Conservation (phyloP, 2,113 vertebrate genomes). For the Pogona vitticeps region DNA sequence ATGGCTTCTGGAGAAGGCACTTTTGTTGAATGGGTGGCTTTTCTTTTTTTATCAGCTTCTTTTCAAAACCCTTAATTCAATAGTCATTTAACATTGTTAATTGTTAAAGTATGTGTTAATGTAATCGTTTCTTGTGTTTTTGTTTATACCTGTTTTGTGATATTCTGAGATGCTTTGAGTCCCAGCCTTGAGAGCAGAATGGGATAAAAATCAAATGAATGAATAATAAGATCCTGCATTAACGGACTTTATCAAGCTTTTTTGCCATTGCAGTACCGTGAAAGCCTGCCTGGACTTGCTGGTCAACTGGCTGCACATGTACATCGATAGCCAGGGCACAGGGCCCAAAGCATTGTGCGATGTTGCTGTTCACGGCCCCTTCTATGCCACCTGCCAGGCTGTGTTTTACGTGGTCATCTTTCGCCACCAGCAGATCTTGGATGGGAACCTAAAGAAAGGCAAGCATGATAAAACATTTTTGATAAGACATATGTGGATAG, state of each 20-base stretch:
- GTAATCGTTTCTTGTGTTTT: too few species aligned
- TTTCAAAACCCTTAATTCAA: too few species aligned
- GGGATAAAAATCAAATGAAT: too few species aligned
- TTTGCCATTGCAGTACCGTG: slow-evolving; percentile 81
- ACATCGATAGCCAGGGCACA: slow-evolving; percentile 90
- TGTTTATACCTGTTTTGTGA: too few species aligned
- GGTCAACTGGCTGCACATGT: slow-evolving; percentile 89
- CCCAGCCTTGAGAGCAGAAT: too few species aligned
- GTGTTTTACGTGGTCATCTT: slow-evolving; percentile 93
- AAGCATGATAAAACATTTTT: not conserved
- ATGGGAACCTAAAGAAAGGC: slow-evolving; percentile 92
- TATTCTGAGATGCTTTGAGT: too few species aligned
- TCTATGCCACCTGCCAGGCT: slow-evolving; percentile 91
- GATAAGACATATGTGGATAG: not conserved
- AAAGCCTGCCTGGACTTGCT: slow-evolving; percentile 92
- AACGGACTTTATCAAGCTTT: not conserved
- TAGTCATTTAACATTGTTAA: too few species aligned
- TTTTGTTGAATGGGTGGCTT: too few species aligned
- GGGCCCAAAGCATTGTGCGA: slow-evolving; percentile 87
- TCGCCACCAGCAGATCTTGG: slow-evolving; percentile 87
- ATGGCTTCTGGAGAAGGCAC: too few species aligned
- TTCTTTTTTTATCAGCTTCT: too few species aligned
- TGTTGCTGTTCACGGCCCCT: slow-evolving; percentile 88
- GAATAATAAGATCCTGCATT: too few species aligned
- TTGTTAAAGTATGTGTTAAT: too few species aligned